Conservation (phyloP, 1,140 invertebrate genomes). For the Gerris buenoi region DNA sequence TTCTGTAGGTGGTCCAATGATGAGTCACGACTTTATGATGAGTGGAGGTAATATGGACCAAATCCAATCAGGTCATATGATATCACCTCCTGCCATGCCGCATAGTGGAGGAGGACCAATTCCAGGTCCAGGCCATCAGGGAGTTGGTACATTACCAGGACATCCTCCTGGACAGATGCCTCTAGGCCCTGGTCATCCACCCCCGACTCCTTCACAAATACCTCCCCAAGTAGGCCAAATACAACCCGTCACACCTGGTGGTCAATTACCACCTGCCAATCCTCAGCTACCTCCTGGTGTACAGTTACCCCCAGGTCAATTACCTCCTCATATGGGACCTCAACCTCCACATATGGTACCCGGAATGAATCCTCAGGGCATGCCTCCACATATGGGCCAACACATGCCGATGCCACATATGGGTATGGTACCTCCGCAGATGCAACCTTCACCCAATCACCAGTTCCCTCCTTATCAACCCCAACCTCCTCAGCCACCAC, state of each 20-base stretch:
- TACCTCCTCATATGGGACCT: neutral
- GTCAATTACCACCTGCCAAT: neutral
- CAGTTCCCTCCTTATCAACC: too few species aligned
- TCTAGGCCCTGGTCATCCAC: too few species aligned
- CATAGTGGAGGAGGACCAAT: too few species aligned
- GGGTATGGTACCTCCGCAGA: neutral
- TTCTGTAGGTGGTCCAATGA: neutral
- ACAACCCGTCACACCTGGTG: neutral
- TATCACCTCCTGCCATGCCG: too few species aligned
- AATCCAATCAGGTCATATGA: neutral
- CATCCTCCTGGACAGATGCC: too few species aligned
- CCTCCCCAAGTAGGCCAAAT: neutral
- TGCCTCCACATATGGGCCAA: neutral
- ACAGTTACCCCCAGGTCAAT: neutral
- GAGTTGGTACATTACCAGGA: too few species aligned
- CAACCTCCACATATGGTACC: neutral
- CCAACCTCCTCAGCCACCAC: conserved; percentile 2
- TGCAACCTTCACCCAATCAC: neutral
- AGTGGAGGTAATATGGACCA: neutral
- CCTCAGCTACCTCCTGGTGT: neutral
- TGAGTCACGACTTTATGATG: neutral
- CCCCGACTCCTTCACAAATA: too few species aligned
- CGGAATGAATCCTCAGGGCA: neutral
- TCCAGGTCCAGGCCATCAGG: too few species aligned
- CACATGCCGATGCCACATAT: neutral